Evolutionary conservation across 2,113 vertebrate species (phyloP).

Genomic region (Microtus oregoni): DNA sequence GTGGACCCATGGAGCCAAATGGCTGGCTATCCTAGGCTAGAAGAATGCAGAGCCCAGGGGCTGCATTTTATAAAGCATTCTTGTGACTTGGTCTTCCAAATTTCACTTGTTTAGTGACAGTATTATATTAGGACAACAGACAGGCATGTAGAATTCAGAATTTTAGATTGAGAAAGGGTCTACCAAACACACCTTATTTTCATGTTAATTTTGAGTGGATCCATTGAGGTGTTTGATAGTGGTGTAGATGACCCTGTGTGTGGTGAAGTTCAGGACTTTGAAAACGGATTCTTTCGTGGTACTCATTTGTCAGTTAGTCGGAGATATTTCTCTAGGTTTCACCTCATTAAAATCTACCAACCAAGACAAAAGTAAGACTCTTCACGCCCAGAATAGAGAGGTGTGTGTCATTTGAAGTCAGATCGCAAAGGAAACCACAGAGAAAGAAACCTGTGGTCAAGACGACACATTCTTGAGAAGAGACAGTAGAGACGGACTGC

Average conservation of each 20-base stretch:
- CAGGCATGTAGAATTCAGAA: neutral
- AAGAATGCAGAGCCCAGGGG: neutral
- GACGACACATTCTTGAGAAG: neutral
- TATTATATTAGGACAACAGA: neutral
- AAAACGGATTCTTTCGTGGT: neutral
- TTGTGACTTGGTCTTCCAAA: neutral
- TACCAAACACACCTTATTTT: slow-evolving; percentile 4
- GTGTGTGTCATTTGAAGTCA: neutral
- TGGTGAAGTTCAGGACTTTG: neutral
- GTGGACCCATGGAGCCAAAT: neutral
- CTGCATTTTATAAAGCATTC: neutral
- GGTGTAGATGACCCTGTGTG: neutral
- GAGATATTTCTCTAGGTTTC: neutral
- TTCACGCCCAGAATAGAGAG: neutral
- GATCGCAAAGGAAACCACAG: neutral
- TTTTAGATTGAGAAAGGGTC: neutral
- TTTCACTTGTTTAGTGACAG: neutral
- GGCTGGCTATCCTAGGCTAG: neutral
- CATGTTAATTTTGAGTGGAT: neutral
- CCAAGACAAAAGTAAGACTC: slow-evolving; percentile 27
- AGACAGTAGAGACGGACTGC: neutral
- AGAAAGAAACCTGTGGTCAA: neutral
- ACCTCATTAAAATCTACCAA: slow-evolving; percentile 38
- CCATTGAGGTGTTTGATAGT: neutral
- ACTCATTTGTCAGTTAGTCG: neutral